Evolutionary conservation across 2,113 vertebrate genomes (phyloP).

Genomic region (Anhinga rufa): DNA sequence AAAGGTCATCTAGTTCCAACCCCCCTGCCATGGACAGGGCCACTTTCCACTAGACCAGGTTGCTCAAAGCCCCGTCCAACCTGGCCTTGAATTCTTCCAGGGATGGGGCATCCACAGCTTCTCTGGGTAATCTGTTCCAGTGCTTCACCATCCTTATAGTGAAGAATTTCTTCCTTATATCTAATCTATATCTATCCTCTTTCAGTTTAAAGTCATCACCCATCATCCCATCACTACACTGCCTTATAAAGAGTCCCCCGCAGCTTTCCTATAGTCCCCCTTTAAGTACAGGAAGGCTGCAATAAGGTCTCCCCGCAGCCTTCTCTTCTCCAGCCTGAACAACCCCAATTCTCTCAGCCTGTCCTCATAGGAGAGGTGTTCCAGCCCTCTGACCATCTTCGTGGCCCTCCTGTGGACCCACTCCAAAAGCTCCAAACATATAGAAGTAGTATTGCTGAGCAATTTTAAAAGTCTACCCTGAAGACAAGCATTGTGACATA

Average conservation of each 20-base stretch:
- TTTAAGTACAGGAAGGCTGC: not conserved
- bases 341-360: not conserved
- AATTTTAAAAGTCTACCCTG: not conserved
- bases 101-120: not conserved
- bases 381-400: not conserved
- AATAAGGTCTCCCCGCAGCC: not conserved
- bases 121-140: not conserved
- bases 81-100: not conserved
- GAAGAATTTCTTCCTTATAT: not conserved
- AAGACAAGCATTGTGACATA: not conserved
- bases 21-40: not conserved
- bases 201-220: not conserved
- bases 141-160: not conserved
- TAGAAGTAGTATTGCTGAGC: not conserved
- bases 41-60: not conserved
- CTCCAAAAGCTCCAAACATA: not conserved
- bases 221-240: not conserved
- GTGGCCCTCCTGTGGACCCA: not conserved
- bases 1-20: not conserved
- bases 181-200: not conserved
- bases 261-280: not conserved
- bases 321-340: not conserved
- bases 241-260: not conserved
- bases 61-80: not conserved
- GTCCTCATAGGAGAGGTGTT: not conserved